Evolutionary conservation across 2,888 invertebrate genomes (phyloP).

Genomic region (Herminia tarsipennalis): DNA sequence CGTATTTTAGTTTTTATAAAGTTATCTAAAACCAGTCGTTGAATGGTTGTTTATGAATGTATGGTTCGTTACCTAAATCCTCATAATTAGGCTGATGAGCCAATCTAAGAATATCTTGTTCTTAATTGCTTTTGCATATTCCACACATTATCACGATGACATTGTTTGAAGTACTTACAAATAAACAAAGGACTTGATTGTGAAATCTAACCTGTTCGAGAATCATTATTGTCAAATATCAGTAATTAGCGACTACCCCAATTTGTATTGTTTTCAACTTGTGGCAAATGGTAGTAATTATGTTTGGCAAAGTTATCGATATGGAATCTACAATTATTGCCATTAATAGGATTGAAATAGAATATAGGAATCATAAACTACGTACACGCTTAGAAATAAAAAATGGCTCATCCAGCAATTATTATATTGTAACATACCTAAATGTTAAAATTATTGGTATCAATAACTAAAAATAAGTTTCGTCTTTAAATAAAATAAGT

Average conservation of each 20-base stretch:
- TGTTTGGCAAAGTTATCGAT: background rate
- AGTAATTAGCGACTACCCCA: slow-evolving; percentile 2
- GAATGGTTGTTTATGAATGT: no score
- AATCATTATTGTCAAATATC: background rate
- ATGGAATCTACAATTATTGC: background rate
- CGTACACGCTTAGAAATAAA: background rate
- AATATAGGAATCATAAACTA: background rate
- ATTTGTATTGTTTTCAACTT: background rate
- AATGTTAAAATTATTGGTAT: no score
- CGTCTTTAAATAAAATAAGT: slow-evolving; percentile 46
- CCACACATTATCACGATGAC: no score
- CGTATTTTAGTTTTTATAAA: no score
- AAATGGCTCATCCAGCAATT: background rate
- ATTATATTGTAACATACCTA: slow-evolving; percentile 1
- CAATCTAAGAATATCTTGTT: background rate
- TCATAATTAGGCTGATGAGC: slow-evolving; percentile 3
- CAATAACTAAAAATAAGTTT: slow-evolving; percentile 5
- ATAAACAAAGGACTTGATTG: no score
- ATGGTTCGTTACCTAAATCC: background rate
- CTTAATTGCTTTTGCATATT: background rate
- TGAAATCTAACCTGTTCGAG: background rate
- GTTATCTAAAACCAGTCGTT: no score
- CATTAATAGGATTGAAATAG: no score
- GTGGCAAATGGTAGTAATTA: background rate
- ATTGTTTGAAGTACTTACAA: no score